phyloP scores from a whole-genome alignment of 2,113 vertebrate species.

The Mus pahari region DNA sequence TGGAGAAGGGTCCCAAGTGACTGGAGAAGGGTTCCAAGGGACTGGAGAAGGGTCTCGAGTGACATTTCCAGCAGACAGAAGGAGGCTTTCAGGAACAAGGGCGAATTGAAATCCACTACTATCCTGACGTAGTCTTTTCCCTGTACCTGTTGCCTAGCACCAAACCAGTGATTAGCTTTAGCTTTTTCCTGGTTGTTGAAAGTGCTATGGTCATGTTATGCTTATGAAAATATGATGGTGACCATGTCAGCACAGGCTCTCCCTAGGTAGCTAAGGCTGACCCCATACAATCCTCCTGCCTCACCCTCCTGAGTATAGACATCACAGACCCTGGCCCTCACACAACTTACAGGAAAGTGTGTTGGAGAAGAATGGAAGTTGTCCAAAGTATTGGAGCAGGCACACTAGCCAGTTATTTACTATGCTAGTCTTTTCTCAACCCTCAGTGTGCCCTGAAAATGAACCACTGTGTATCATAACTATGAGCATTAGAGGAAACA shows the following conservation, averaged over 20 bases:
- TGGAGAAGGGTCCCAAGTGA: too few species aligned
- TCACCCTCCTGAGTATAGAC: not conserved
- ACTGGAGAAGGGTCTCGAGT: too few species aligned
- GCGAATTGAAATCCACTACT: not conserved
- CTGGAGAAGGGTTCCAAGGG: too few species aligned
- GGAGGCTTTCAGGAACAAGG: not conserved
- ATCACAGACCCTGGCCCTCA: not conserved
- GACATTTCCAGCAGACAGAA: not conserved
- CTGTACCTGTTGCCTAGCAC: not conserved
- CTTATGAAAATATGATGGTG: conserved; percentile 3
- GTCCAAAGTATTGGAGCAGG: not conserved
- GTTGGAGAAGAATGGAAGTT: not conserved
- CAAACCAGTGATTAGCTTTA: not conserved
- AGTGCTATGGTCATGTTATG: not conserved
- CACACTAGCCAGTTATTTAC: not conserved
- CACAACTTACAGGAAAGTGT: not conserved
- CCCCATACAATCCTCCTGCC: not conserved
- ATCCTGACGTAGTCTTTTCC: not conserved
- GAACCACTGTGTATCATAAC: not conserved
- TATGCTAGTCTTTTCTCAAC: not conserved
- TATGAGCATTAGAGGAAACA: not conserved
- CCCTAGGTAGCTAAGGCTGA: not conserved
- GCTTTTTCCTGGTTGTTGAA: not conserved
- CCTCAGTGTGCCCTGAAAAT: not conserved
- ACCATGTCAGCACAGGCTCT: not conserved